phyloP scores from a whole-genome alignment of 2,113 vertebrate species.

The Perognathus longimembris region DNA sequence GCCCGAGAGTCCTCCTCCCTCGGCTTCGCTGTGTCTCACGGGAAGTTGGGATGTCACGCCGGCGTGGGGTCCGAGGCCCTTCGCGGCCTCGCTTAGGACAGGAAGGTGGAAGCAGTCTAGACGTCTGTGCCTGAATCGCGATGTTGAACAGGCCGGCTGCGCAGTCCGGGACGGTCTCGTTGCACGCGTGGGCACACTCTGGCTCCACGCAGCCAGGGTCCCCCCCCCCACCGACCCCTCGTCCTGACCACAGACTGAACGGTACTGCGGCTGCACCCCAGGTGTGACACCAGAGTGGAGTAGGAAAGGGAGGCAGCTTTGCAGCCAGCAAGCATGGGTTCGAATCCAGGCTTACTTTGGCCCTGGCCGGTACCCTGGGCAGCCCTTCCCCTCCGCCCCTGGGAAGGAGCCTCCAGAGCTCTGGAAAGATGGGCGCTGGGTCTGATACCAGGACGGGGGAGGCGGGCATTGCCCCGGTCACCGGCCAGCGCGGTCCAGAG shows the following conservation, averaged over 20 bases:
- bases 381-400: not conserved
- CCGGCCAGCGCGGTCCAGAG: not conserved
- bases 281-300: not conserved
- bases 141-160: not conserved
- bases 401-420: not conserved
- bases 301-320: not conserved
- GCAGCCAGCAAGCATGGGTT: not conserved
- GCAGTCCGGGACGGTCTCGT: rapidly evolving
- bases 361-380: not conserved
- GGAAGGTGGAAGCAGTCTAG: not conserved
- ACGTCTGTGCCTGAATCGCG: not conserved
- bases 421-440: not conserved
- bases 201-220: not conserved
- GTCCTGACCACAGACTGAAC: not conserved
- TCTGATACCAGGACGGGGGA: not conserved
- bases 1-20: too few relatives aligned
- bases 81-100: not conserved
- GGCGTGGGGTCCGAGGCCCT: not conserved
- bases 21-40: not conserved
- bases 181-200: rapidly evolving
- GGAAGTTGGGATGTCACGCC: not conserved
- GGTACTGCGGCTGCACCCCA: not conserved
- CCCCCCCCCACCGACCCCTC: not conserved
- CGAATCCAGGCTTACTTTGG: not conserved
- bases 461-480: not conserved